Conservation (phyloP, 2,888 invertebrate genomes). For the Steinernema carpocapsae region DNA sequence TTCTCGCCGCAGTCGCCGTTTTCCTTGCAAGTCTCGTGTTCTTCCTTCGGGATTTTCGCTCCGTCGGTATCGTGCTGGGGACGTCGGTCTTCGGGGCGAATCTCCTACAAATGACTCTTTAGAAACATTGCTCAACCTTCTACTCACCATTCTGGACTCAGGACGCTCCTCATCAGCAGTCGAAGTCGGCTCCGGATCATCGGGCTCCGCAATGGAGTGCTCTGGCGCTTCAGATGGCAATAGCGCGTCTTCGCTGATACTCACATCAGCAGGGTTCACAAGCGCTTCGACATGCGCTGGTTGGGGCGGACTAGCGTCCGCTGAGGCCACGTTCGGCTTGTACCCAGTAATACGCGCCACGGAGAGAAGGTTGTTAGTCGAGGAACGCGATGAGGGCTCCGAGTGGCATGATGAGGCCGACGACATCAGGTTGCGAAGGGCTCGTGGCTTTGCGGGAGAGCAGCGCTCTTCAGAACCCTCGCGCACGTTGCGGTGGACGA, state of each 20-base stretch:
- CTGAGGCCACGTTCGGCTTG: not conserved
- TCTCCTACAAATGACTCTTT: not conserved
- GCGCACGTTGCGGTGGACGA: not conserved
- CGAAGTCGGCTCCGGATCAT: not conserved
- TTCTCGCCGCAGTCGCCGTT: not conserved
- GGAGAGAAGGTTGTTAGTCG: not conserved
- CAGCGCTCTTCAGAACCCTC: constrained; percentile 19
- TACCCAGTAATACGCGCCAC: not conserved
- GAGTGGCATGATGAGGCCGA: constrained; percentile 17
- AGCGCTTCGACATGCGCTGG: not conserved
- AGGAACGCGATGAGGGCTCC: not conserved
- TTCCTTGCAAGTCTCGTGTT: not conserved
- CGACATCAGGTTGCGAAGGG: constrained; percentile 12
- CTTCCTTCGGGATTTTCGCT: no score
- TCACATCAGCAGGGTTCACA: constrained; percentile 4
- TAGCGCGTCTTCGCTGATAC: constrained; percentile 1
- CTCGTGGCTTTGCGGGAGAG: not conserved
- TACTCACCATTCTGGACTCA: constrained; percentile 9
- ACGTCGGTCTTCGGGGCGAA: constrained; percentile 2
- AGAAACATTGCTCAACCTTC: not conserved
- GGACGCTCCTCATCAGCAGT: constrained; percentile 23
- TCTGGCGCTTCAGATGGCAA: not conserved
- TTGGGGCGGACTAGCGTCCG: not conserved
- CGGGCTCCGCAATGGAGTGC: not conserved
- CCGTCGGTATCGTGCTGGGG: no score